Base-by-base conservation (phyloP, 92 coral and sea anemone species). In the Actinernus sp. region DNA sequence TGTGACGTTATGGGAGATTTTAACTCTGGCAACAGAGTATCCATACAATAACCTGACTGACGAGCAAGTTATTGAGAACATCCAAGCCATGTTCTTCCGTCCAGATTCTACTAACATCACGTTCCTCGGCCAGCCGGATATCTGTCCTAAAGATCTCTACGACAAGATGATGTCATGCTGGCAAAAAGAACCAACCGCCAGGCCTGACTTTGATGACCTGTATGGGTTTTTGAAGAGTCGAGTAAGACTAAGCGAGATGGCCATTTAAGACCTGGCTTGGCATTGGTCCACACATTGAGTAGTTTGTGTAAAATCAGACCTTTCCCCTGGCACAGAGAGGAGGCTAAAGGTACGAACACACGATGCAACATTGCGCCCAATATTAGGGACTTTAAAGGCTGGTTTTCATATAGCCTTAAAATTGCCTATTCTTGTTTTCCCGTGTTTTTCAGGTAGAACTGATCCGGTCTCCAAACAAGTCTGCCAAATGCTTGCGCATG, bases 1-100 rank as follows among this genome's bases (percentile, higher is more conserved):
- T 40, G 97, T 95, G 17, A 95, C 99, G 0, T 20, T 95, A 9
- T 95, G 99, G 99, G 99, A 95, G 73, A 81, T 95, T 57, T 91
- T 95, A 34, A 87, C 97, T 2, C 78, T 95, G 27, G 99, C 99
- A 5, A 45, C 59, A 31, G 89, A 90, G 51, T 91, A 86, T 33
- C 98, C 98, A 0, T 93, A 91, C 58, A 60, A 78, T 1, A 79
- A 79, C 24, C 63, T 93, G 6, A 50, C 92, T 0, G 97, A 93
- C 64, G 98, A 93, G 74, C 76, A 91, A 55, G 92, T 93, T 30
- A 93, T 93, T 21, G 93, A 68, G 17, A 93, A 87, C 31, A 71
- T 88, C 29, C 96, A 93, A 64, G 51, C 64, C 12, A 73, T 85
- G 47, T 93, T 90, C 81, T 74, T 63, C 49, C 81, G 82, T 0